A percentile compares a stretch with the other conserved stretches of the same genome.
Conservation (phyloP, 2,888 invertebrate genomes). For the Eristalis arbustorum region DNA sequence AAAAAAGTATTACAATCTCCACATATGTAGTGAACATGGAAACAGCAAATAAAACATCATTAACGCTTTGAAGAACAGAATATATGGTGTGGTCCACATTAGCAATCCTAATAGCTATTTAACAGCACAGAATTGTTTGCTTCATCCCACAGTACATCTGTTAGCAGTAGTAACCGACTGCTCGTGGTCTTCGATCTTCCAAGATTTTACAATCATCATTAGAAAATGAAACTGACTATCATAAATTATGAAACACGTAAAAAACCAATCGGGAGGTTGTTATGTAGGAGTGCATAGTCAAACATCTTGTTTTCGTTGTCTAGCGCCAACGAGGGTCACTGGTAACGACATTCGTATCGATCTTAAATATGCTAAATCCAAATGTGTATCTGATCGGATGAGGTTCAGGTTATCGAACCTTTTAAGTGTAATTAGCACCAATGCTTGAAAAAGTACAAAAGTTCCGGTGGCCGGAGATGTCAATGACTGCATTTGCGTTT, state of each 20-base stretch:
- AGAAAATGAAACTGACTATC: neutral
- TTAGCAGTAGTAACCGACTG: neutral
- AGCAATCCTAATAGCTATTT: conserved; percentile 4
- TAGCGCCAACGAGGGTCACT: neutral
- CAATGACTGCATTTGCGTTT: neutral
- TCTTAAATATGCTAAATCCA: neutral
- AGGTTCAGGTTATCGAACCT: neutral
- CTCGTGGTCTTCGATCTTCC: neutral
- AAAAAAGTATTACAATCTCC: neutral
- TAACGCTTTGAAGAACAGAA: neutral
- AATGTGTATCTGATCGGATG: neutral
- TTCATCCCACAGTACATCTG: conserved; percentile 11
- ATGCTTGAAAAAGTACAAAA: neutral
- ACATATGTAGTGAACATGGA: neutral
- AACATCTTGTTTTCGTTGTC: neutral
- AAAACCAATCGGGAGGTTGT: neutral
- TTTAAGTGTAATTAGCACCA: neutral
- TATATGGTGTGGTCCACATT: conserved; percentile 14
- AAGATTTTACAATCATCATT: neutral
- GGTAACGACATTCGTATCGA: neutral
- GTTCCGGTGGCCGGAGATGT: neutral
- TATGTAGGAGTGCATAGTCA: neutral
- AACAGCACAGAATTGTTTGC: neutral
- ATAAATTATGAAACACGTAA: neutral
- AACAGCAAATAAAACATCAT: neutral